A percentile compares a stretch with the other conserved stretches of the same genome.
Conservation (phyloP, 2,797 vertebrate genomes). For the Triplophysa yarkandensis region DNA sequence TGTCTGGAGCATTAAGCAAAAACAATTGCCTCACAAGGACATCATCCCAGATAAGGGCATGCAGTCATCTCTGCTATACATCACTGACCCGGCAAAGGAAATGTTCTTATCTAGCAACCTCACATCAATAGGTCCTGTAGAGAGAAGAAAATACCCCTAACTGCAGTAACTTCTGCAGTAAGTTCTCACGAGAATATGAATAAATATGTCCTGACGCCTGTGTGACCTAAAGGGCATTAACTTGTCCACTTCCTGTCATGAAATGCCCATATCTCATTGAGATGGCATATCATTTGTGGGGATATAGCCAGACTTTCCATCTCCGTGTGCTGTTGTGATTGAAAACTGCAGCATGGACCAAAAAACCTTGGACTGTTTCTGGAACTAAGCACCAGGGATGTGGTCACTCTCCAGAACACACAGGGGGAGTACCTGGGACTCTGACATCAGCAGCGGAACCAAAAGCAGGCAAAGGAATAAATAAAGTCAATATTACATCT, state of each 20-base stretch:
- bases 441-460: no score
- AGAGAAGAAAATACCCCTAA: not conserved
- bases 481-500: no score
- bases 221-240: not conserved
- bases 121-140: not conserved
- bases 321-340: not conserved
- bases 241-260: not conserved
- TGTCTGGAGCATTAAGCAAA: not conserved
- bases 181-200: constrained; percentile 1
- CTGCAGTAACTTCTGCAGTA: constrained; percentile 4
- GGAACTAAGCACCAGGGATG: no score
- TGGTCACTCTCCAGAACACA: no score
- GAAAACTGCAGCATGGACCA: not conserved
- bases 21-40: not conserved
- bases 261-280: not conserved
- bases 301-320: not conserved
- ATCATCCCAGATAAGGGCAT: not conserved
- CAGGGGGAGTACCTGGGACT: no score
- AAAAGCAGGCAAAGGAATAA: no score
- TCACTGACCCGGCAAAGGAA: not conserved
- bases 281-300: not conserved
- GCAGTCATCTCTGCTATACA: not conserved
- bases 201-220: not conserved
- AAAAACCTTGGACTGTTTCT: not conserved
- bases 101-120: not conserved